Conservation (phyloP, 2,797 vertebrate genomes). For the Aeoliscus strigatus region DNA sequence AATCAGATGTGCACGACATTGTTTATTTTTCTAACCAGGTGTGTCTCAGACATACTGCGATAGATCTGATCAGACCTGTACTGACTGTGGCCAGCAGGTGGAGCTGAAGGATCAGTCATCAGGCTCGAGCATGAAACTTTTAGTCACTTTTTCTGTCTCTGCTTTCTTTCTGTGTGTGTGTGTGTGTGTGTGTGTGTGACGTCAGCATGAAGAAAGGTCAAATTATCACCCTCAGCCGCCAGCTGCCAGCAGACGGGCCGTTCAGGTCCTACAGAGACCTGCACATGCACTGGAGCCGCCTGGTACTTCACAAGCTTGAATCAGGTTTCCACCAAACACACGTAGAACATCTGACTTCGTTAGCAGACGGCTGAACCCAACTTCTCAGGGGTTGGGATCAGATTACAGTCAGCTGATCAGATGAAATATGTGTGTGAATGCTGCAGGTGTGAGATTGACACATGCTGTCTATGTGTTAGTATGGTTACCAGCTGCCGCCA, state of each 20-base stretch:
- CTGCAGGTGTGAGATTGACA: conserved; percentile 9
- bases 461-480: conserved; percentile 70
- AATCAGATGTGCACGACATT: too few species aligned
- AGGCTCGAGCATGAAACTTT: too few species aligned
- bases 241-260: conserved; percentile 76
- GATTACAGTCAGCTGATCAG: too few species aligned
- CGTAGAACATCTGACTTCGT: not conserved
- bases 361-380: too few species aligned
- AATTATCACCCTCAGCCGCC: conserved; percentile 79
- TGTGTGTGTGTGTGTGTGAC: conserved; percentile 4
- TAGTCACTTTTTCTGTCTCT: too few species aligned
- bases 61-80: not conserved
- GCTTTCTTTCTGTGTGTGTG: conserved; percentile 4
- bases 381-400: too few species aligned
- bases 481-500: conserved; percentile 85
- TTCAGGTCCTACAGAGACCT: conserved; percentile 82
- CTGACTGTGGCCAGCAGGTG: conserved; percentile 36
- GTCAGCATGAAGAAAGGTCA: conserved; percentile 91
- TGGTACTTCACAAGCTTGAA: conserved; percentile 74
- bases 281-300: conserved; percentile 79
- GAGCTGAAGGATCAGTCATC: conserved; percentile 19
- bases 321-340: not conserved
- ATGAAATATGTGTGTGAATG: conserved; percentile 6
- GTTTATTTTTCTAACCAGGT: too few species aligned
- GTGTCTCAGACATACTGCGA: too few species aligned